phyloP scores from a whole-genome alignment of 2,888 invertebrate genomes.

The Leptogaster cylindrica region DNA sequence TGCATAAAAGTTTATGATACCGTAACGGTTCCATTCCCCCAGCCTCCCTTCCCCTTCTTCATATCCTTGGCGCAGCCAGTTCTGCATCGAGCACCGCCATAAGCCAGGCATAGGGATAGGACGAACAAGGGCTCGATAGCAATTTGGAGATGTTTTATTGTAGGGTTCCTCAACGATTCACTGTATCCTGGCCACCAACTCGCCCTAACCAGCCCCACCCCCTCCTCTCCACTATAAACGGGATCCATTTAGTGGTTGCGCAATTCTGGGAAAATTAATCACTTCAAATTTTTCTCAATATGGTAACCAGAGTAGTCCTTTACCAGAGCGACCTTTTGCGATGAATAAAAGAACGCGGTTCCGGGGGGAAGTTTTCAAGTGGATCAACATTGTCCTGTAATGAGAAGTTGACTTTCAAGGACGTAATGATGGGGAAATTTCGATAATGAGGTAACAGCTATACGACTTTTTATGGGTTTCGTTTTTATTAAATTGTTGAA shows the following conservation, averaged over 20 bases:
- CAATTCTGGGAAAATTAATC: constrained; percentile 10
- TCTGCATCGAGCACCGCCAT: background rate
- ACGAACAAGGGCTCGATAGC: background rate
- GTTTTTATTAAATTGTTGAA: too few species aligned
- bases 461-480: too few species aligned
- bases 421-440: too few species aligned
- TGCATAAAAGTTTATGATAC: background rate
- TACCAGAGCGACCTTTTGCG: too few species aligned
- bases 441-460: too few species aligned
- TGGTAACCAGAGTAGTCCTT: too few species aligned
- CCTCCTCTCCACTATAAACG: background rate
- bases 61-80: background rate
- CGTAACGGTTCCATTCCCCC: background rate
- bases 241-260: background rate
- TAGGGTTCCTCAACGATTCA: background rate
- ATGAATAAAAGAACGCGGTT: too few species aligned
- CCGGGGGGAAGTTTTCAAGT: too few species aligned
- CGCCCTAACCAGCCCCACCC: background rate
- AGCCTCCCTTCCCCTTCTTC: background rate
- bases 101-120: background rate
- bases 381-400: too few species aligned
- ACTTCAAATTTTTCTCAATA: constrained; percentile 10
- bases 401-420: too few species aligned
- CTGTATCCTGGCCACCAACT: background rate
- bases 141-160: background rate